phyloP scores from a whole-genome alignment of 64 coral and sea anemone genomes.

The Hydrozoanthus tunicans region DNA sequence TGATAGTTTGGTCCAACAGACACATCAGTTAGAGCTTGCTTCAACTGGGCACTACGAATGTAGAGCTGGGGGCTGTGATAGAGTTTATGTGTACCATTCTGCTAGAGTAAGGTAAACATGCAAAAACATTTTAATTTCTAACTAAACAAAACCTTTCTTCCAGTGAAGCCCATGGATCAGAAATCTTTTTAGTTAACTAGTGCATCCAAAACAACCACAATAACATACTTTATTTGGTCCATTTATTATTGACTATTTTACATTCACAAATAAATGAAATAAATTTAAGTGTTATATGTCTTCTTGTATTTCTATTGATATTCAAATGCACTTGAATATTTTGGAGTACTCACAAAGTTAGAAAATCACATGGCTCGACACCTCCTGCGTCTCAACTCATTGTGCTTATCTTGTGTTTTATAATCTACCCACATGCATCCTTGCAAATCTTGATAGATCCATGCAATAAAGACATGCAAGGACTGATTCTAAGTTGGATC shows the following conservation, averaged over 20 bases:
- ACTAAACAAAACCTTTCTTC: too few relatives aligned
- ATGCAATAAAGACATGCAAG: constrained; percentile 14
- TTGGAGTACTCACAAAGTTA: background rate
- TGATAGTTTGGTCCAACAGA: constrained; percentile 54
- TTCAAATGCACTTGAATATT: too few relatives aligned
- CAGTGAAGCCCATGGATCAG: too few relatives aligned
- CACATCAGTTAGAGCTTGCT: constrained; percentile 44
- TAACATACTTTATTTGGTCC: too few relatives aligned
- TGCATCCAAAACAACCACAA: too few relatives aligned
- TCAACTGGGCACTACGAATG: constrained; percentile 37
- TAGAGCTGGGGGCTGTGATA: constrained; percentile 50
- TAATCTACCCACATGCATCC: constrained; percentile 29
- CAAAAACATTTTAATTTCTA: background rate
- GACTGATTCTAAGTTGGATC: constrained; percentile 12
- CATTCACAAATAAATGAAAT: too few relatives aligned
- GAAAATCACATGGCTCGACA: background rate
- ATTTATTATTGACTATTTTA: too few relatives aligned
- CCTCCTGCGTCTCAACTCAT: constrained; percentile 27
- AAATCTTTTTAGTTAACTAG: too few relatives aligned
- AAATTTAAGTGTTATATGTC: too few relatives aligned
- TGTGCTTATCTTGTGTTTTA: constrained; percentile 33
- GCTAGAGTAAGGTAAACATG: constrained; percentile 46
- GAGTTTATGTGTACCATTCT: constrained; percentile 54
- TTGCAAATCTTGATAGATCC: constrained; percentile 24
- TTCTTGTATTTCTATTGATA: too few relatives aligned